A percentile compares a stretch with the other conserved stretches of the same genome.
phyloP scores from a whole-genome alignment of 2,113 vertebrate species.

The Andinoacara biseriatus region DNA sequence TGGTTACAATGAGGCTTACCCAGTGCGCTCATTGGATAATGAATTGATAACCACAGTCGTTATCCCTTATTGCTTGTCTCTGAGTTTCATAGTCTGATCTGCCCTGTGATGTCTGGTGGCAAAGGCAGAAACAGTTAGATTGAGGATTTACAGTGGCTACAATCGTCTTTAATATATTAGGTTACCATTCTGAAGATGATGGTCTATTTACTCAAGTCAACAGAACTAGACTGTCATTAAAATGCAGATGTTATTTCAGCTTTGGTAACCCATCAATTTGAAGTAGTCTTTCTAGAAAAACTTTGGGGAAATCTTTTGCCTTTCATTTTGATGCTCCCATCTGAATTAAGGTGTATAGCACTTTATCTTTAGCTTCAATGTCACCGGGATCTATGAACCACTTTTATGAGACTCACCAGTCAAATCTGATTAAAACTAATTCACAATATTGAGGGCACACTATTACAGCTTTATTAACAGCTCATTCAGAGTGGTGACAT shows the following conservation, averaged over 20 bases:
- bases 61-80: background rate
- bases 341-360: background rate
- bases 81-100: background rate
- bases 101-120: background rate
- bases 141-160: too few relatives aligned
- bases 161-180: background rate
- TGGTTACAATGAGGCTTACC: background rate
- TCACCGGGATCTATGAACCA: background rate
- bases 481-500: background rate
- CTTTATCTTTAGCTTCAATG: background rate
- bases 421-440: conserved; percentile 1
- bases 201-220: background rate
- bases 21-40: background rate
- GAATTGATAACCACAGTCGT: background rate
- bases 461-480: conserved; percentile 7
- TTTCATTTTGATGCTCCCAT: background rate
- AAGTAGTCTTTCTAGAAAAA: background rate
- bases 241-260: background rate
- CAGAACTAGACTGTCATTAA: background rate
- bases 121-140: too few relatives aligned
- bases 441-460: background rate
- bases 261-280: too few relatives aligned
- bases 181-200: too few relatives aligned
- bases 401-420: background rate
- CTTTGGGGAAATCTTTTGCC: background rate